Base-by-base conservation (phyloP, 1,140 invertebrate species). In the Epicauta chinensis region DNA sequence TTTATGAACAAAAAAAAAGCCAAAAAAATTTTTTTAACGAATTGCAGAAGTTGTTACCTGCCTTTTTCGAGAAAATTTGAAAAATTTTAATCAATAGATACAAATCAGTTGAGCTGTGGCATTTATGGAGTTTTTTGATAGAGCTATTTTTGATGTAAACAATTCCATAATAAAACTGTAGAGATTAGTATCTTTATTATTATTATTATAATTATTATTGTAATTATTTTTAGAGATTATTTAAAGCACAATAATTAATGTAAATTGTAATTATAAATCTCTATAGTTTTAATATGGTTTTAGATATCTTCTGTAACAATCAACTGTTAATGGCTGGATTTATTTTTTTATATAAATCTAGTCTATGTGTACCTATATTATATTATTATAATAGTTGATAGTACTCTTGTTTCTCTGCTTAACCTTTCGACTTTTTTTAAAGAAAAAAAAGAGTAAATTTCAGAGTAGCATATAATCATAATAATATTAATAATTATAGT, bases 361-460 rank as follows among this genome's bases (percentile, higher is more conserved):
- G 43, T 53, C 30, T 55, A 55, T 52, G 36, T 52, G 42, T 55
- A 55, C 45, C 13, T 58, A 51, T 58, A 58, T 58, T 49, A 34
- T 34, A 34, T 34, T n/a, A 3, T n/a, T n/a, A 34, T 34, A 10
- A 34, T 49, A 49, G 50, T 55, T 58, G 56, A 54, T 64, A 57
- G 58, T 56, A 62, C 65, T 66, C 64, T 65, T 67, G 63, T 65
- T 65, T 64, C 65, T 67, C 65, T 64, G 65, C 65, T 67, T 65
- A 64, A 67, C 62, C 58, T 53, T 49, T 35, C 31, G 53, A 16
- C 3, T 13, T n/a, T n/a, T n/a, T n/a, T n/a, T n/a, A n/a, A n/a
- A n/a, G 13, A 39, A 39, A 17, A 39, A 16, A 16, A 4, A 16
- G 4, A 5, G n/a, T 7, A 10, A 34, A 34, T 9, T n/a, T 34